phyloP scores from a whole-genome alignment of 2,113 vertebrate species.

The Dolichallabes microphthalmus region DNA sequence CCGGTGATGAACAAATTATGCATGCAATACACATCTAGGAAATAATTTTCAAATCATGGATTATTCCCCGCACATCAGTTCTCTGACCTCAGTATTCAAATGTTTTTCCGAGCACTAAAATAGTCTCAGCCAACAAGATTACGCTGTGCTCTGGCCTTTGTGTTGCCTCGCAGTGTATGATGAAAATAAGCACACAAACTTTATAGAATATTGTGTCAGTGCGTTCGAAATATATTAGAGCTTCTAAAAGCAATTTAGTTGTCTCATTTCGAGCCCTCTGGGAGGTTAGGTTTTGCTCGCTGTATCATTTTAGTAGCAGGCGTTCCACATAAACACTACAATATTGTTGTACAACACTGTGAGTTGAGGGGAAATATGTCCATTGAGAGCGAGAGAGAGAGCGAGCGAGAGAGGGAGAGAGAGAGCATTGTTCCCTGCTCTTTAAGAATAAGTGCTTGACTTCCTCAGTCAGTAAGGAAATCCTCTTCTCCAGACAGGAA shows the following conservation, averaged over 20 bases:
- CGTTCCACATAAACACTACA: background rate
- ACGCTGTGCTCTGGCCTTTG: background rate
- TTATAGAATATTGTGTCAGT: background rate
- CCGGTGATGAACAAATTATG: background rate
- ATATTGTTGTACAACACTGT: background rate
- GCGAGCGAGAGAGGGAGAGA: background rate
- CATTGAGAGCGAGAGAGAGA: background rate
- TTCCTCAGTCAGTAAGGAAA: slow-evolving; percentile 38
- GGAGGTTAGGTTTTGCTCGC: background rate
- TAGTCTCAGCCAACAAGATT: background rate
- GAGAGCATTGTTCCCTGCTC: slow-evolving; percentile 34
- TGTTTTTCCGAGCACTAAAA: background rate
- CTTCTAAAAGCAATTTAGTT: background rate
- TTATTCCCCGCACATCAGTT: background rate
- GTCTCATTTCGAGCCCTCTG: slow-evolving; percentile 7
- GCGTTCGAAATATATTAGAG: background rate
- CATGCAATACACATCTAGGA: background rate
- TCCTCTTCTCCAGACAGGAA: slow-evolving; percentile 50
- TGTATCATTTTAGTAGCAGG: background rate
- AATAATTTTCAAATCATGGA: background rate
- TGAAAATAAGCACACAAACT: background rate
- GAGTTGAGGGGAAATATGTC: background rate
- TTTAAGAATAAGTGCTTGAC: background rate
- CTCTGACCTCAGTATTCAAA: background rate
- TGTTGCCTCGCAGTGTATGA: background rate